Evolutionary conservation across 2,888 invertebrate species (phyloP).

Genomic region (Plebejus melissa): DNA sequence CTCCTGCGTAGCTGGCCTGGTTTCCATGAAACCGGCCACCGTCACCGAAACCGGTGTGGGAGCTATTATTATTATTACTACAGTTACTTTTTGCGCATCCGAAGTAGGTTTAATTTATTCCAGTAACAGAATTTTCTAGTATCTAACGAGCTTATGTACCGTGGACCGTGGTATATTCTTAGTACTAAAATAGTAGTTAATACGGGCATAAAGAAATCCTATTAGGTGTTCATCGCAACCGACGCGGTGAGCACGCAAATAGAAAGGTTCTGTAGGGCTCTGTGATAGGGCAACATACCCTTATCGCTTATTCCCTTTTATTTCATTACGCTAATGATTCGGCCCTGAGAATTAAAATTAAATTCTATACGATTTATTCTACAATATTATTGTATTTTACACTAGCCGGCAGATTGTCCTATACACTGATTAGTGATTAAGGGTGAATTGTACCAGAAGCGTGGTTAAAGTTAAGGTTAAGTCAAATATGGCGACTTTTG

Average conservation of each 20-base stretch:
- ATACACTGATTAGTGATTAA: too few relatives aligned
- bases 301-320: constrained; percentile 9
- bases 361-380: not conserved
- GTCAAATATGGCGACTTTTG: too few relatives aligned
- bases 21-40: too few relatives aligned
- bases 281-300: not conserved
- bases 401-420: too few relatives aligned
- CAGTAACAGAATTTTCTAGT: not conserved
- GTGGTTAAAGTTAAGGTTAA: too few relatives aligned
- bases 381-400: not conserved
- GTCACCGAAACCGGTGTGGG: too few relatives aligned
- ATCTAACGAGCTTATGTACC: not conserved
- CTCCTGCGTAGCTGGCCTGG: too few relatives aligned
- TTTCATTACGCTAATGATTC: not conserved
- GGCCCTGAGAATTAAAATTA: not conserved
- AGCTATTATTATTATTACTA: too few relatives aligned
- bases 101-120: too few relatives aligned
- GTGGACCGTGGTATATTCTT: not conserved
- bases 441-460: too few relatives aligned
- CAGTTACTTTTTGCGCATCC: too few relatives aligned
- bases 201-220: constrained; percentile 19
- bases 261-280: constrained; percentile 18
- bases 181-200: constrained; percentile 15
- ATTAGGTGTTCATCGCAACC: constrained; percentile 22
- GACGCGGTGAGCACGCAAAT: constrained; percentile 22